phyloP scores from a whole-genome alignment of 2,888 invertebrate genomes.

The Antheraea assamensis region DNA sequence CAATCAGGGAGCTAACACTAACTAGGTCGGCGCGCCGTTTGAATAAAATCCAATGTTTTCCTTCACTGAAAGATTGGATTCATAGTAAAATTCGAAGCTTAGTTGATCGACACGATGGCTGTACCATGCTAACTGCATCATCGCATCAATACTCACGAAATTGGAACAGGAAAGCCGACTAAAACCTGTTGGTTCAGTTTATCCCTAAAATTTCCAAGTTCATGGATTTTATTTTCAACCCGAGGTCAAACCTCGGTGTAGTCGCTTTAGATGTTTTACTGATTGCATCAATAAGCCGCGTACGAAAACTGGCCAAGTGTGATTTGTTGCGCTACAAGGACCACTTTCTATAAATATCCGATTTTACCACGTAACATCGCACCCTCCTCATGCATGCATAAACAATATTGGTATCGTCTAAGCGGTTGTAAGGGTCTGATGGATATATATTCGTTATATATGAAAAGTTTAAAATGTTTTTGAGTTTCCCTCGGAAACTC shows the following conservation, averaged over 20 bases:
- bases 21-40: too few relatives aligned
- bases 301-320: constrained; percentile 4
- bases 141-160: too few relatives aligned
- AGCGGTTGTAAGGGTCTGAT: neutral
- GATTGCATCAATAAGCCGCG: neutral
- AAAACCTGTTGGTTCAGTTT: too few relatives aligned
- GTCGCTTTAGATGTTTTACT: neutral
- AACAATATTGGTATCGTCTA: constrained; percentile 12
- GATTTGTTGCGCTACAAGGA: constrained; percentile 11
- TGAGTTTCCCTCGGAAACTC: too few relatives aligned
- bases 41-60: too few relatives aligned
- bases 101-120: too few relatives aligned
- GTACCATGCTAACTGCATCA: too few relatives aligned
- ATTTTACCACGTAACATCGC: constrained; percentile 10
- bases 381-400: constrained; percentile 13
- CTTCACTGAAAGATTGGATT: too few relatives aligned
- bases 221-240: neutral
- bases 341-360: constrained; percentile 7
- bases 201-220: neutral
- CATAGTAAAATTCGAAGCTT: too few relatives aligned
- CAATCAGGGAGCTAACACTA: too few relatives aligned
- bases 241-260: neutral
- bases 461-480: neutral
- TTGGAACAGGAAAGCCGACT: too few relatives aligned
- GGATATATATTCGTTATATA: neutral